Conservation (phyloP, 2,113 vertebrate genomes). For the Manacus vitellinus region DNA sequence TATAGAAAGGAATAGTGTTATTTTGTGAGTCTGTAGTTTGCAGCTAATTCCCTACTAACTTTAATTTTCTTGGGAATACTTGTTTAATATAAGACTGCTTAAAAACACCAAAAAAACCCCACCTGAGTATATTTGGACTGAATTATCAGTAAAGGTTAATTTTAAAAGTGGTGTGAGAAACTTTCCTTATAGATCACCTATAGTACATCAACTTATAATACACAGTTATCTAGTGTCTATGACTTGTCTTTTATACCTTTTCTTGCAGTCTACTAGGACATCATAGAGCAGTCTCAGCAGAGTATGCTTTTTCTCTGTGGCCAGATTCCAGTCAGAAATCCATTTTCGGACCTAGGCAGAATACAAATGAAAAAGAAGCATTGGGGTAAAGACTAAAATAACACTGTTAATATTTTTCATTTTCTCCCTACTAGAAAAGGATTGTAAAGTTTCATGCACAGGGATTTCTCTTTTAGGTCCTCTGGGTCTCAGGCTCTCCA, state of each 20-base stretch:
- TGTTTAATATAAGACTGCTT: background rate
- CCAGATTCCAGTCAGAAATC: constrained; percentile 96
- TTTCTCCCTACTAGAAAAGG: background rate
- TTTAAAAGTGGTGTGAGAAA: background rate
- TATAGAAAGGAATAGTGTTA: background rate
- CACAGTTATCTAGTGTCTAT: background rate
- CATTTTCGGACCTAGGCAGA: constrained; percentile 90
- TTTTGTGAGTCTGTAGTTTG: background rate
- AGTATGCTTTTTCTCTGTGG: constrained; percentile 93
- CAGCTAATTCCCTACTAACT: constrained; percentile 1
- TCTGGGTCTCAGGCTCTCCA: background rate
- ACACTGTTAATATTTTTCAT: background rate
- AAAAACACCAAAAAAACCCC: background rate
- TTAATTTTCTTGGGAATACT: background rate
- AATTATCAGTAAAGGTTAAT: background rate
- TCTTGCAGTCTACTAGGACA: constrained; percentile 95
- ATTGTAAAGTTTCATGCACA: background rate
- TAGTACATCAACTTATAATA: background rate
- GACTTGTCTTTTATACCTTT: constrained; percentile 80
- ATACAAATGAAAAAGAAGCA: background rate
- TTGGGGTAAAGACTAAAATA: background rate
- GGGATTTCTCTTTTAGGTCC: background rate
- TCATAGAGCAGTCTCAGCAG: constrained; percentile 94
- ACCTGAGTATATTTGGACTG: background rate
- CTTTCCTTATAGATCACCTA: background rate